phyloP scores from a whole-genome alignment of 2,797 vertebrate species.

The Hapalemur alaotrensis region DNA sequence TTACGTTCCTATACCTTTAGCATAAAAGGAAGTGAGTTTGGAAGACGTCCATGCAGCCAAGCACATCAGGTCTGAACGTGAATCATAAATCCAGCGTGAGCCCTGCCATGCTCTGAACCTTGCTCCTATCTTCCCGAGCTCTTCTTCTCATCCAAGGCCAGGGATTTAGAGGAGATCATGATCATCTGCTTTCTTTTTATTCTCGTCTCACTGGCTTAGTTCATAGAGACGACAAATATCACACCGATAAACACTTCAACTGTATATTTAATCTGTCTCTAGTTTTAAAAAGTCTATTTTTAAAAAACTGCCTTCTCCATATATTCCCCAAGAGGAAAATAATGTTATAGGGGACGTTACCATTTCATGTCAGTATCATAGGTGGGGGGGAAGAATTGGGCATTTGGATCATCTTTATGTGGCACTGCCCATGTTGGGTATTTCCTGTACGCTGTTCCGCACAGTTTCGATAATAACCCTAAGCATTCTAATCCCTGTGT shows the following conservation, averaged over 20 bases:
- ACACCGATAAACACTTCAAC: neutral
- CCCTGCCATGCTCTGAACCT: neutral
- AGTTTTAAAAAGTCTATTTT: neutral
- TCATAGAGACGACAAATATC: neutral
- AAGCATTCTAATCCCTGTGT: neutral
- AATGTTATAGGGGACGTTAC: neutral
- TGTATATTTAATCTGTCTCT: neutral
- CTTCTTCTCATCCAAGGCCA: neutral
- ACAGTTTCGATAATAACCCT: neutral
- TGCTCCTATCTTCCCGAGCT: fast-evolving
- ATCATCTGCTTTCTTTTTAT: neutral
- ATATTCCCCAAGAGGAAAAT: neutral
- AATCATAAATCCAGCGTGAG: neutral
- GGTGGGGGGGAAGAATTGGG: neutral
- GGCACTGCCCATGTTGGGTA: no score
- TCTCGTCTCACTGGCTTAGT: neutral
- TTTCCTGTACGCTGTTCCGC: neutral
- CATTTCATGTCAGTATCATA: neutral
- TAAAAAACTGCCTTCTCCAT: no score
- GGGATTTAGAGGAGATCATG: fast-evolving
- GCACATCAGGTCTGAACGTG: neutral
- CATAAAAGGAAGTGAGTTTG: slow-evolving; percentile 42
- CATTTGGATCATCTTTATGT: no score
- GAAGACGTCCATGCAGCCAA: neutral
- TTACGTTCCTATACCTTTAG: slow-evolving; percentile 34